phyloP scores from a whole-genome alignment of 2,113 vertebrate genomes.

The Globicephala melas region DNA sequence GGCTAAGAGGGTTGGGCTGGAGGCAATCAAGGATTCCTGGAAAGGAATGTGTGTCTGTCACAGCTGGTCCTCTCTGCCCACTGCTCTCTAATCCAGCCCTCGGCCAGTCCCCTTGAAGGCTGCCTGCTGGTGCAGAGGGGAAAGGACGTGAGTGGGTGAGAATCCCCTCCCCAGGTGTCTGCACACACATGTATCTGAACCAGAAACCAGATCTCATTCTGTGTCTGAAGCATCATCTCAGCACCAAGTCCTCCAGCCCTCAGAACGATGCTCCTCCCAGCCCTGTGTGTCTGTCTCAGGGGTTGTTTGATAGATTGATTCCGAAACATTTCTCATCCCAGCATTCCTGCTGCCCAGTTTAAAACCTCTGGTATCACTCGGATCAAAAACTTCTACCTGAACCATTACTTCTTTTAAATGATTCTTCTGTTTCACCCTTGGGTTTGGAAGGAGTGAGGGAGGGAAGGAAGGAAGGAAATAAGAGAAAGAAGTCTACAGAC shows the following conservation, averaged over 20 bases:
- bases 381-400: neutral
- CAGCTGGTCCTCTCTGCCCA: neutral
- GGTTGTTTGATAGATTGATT: conserved; percentile 25
- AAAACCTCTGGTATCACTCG: neutral
- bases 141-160: neutral
- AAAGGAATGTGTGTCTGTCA: neutral
- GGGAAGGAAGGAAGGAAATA: neutral
- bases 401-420: neutral
- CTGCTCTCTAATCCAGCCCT: neutral
- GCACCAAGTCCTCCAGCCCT: neutral
- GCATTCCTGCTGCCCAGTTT: neutral
- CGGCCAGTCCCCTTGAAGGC: neutral
- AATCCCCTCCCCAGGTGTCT: neutral
- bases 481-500: neutral
- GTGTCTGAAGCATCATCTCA: neutral
- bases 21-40: neutral
- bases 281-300: conserved; percentile 46
- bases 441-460: neutral
- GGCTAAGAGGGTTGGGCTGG: neutral
- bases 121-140: neutral
- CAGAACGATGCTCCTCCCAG: neutral
- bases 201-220: neutral
- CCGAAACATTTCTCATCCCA: conserved; percentile 13
- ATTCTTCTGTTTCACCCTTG: neutral
- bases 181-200: neutral